phyloP scores from a whole-genome alignment of 2,888 invertebrate genomes.

The Helleia helle region DNA sequence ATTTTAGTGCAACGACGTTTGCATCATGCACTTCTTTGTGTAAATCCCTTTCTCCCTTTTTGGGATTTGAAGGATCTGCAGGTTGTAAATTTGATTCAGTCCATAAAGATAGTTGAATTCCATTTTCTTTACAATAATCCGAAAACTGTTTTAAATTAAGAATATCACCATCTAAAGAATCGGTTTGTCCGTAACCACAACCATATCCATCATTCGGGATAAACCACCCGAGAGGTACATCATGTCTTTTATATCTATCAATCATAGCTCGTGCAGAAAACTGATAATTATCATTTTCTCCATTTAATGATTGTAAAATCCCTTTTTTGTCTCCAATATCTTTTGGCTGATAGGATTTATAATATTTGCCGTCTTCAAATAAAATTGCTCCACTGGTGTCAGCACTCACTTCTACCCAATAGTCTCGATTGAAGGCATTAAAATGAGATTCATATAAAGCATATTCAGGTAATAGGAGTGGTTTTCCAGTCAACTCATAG shows the following conservation, averaged over 20 bases:
- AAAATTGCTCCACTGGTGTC: constrained; percentile 38
- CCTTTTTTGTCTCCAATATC: constrained; percentile 44
- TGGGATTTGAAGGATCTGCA: constrained; percentile 45
- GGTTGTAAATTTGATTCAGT: constrained; percentile 58
- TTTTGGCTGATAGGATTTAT: constrained; percentile 49
- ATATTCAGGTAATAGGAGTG: constrained; percentile 55
- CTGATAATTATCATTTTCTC: constrained; percentile 59
- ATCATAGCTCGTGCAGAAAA: constrained; percentile 65
- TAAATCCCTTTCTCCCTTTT: constrained; percentile 61
- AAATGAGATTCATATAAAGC: constrained; percentile 61
- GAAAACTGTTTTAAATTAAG: constrained; percentile 50
- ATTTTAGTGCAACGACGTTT: constrained; percentile 54
- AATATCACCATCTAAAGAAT: constrained; percentile 52
- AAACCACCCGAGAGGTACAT: constrained; percentile 62
- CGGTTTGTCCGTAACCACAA: constrained; percentile 59
- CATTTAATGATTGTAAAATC: constrained; percentile 57
- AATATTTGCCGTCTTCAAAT: constrained; percentile 57
- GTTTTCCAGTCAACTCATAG: constrained; percentile 54
- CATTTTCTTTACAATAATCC: constrained; percentile 42
- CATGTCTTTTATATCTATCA: constrained; percentile 50
- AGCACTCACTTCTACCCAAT: constrained; percentile 49
- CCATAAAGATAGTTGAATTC: constrained; percentile 57
- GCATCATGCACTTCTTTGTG: constrained; percentile 47
- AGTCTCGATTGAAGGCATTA: constrained; percentile 60
- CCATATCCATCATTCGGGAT: constrained; percentile 64